phyloP scores from a whole-genome alignment of 2,113 vertebrate species.

The Hassar affinis region DNA sequence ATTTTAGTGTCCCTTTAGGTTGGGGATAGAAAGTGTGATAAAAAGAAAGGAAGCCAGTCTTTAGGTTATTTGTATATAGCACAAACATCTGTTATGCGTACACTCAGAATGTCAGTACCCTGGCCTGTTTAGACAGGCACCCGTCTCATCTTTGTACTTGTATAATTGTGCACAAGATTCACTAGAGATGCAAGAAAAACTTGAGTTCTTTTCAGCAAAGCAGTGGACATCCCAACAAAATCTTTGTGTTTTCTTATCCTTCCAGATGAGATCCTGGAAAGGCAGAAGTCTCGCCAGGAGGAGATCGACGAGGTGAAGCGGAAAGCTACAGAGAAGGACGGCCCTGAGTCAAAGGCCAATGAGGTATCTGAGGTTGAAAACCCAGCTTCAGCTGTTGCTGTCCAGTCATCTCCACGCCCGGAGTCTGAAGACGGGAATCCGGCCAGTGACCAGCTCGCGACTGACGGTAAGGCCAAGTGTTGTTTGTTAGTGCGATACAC shows the following conservation, averaged over 20 bases:
- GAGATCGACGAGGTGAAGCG: conserved; percentile 74
- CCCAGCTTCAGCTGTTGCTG: conserved; percentile 52
- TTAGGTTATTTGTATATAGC: not conserved
- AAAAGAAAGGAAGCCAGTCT: not conserved
- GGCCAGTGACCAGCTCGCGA: not conserved
- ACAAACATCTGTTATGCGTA: not conserved
- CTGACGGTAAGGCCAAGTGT: conserved; percentile 21
- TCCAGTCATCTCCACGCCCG: conserved; percentile 59
- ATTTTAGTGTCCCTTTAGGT: not conserved
- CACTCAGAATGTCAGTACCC: not conserved
- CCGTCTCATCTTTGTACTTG: not conserved
- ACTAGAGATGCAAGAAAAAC: not conserved
- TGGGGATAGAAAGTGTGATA: not conserved
- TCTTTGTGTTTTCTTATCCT: no score
- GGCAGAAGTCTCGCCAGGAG: conserved; percentile 77
- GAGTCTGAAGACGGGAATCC: conserved; percentile 26
- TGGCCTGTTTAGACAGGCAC: not conserved
- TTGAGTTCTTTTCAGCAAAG: not conserved
- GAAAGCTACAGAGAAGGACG: conserved; percentile 66
- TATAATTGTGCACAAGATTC: not conserved
- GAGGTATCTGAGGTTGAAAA: conserved; percentile 65
- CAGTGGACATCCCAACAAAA: not conserved
- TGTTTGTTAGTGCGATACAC: not conserved
- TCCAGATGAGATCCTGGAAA: conserved; percentile 82
- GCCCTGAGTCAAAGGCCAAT: conserved; percentile 66